Percentiles rank a stretch among this genome's conserved stretches.
Evolutionary conservation across 2,797 vertebrate genomes (phyloP).

Genomic region (Telmatherina bonti): DNA sequence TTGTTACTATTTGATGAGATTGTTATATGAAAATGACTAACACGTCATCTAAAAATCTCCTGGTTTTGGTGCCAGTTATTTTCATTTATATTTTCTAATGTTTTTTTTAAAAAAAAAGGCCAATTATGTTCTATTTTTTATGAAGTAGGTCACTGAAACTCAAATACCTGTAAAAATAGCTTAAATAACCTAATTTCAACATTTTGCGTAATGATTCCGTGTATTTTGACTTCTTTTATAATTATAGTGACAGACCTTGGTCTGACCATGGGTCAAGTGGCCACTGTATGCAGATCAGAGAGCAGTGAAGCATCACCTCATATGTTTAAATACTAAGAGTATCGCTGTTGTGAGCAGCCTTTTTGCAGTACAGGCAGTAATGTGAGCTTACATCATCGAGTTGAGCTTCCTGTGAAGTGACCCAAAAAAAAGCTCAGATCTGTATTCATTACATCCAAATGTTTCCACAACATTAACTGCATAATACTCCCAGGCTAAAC

Average conservation of each 20-base stretch:
- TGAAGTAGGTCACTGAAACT: neutral
- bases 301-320: slow-evolving; percentile 53
- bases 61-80: no score
- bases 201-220: neutral
- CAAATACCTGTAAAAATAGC: neutral
- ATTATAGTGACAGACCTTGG: slow-evolving; percentile 45
- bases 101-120: neutral
- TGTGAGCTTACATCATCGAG: slow-evolving; percentile 68
- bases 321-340: slow-evolving; percentile 57
- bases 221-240: slow-evolving; percentile 47
- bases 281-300: slow-evolving; percentile 43
- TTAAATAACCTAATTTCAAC: neutral
- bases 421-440: slow-evolving; percentile 71
- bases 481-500: slow-evolving; percentile 68
- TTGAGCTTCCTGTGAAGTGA: slow-evolving; percentile 78
- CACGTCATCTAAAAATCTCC: neutral
- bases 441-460: slow-evolving; percentile 80
- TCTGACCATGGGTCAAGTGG: slow-evolving; percentile 49
- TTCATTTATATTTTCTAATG: neutral
- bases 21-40: neutral
- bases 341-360: slow-evolving; percentile 65
- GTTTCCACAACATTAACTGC: slow-evolving; percentile 78
- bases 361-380: slow-evolving; percentile 60
- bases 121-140: neutral
- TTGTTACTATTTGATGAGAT: neutral